Evolutionary conservation across 2,113 vertebrate species (phyloP), one percentile per base, ranked within the genome.

Genomic region (Arothron firmamentum): DNA sequence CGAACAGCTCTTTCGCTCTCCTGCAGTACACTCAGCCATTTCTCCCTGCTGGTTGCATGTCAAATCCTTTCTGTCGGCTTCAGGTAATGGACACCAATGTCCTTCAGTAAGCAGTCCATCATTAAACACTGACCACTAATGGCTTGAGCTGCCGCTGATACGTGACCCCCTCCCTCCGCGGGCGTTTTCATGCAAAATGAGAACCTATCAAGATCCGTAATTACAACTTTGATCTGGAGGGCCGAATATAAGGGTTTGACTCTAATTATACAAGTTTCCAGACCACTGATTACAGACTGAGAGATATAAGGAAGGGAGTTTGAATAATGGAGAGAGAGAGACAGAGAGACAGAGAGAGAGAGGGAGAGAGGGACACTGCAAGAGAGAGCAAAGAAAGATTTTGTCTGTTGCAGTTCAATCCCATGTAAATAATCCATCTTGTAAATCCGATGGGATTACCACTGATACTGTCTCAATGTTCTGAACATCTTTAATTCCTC

Each of bases 361-460:
- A 19, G 45, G n/a, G 51, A 17, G 53, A 43, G 19, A 47, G 19
- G 15, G 18, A 50, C 38, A 9, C 9, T 31, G 25, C 41, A 60
- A 68, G 12, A 58, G 11, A 41, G 50, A 9, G 21, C 6, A 42
- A 31, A 42, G 15, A 15, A 48, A 59, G 41, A 23, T 71, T 28
- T 51, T 49, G 51, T 62, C 74, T 72, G 28, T 16, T 43, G 11
- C 45, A 49, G 21, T 62, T 54, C 62, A 17, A 72, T 83, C 73
- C 67, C 63, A 55, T 28, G 66, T 19, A 66, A 68, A 75, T 83
- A 78, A 81, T 82, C 77, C 74, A 17, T 58, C 48, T 42, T 68
- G 62, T 75, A 72, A 71, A 80, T 73, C 75, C 53, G 46, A 62
- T 50, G 68, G 62, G 69, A 80, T 79, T 70, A 77, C 6, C 45